These are phyloP conservation scores for Geophilus truncorum DNA, from an alignment of 2,888 invertebrate genomes.

Conservation along the genomic window DNA sequence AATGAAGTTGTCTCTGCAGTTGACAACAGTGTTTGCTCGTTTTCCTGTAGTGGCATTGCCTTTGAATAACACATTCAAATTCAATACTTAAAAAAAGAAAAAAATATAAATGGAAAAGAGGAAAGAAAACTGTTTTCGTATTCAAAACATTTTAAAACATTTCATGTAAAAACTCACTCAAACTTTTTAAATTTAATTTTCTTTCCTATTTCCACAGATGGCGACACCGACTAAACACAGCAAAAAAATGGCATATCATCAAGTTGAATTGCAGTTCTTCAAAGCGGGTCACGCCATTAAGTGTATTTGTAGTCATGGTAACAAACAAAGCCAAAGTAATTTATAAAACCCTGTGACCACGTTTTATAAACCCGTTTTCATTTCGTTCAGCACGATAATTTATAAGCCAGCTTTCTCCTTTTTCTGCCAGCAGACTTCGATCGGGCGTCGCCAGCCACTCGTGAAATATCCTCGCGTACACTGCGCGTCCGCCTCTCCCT, in stretches of 20 bases:
- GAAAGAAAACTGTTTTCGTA: background rate
- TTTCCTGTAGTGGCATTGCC: background rate
- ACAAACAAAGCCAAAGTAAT: constrained; percentile 25
- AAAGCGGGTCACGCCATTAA: constrained; percentile 1
- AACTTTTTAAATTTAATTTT: background rate
- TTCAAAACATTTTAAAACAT: constrained; percentile 18
- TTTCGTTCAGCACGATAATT: constrained; percentile 21
- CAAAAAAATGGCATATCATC: background rate
- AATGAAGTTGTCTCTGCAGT: constrained; percentile 25
- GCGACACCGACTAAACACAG: background rate
- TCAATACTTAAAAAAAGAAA: background rate
- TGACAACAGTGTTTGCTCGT: background rate
- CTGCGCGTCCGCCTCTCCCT: constrained; percentile 22
- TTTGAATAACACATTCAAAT: background rate
- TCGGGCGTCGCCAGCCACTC: constrained; percentile 25
- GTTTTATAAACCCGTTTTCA: constrained; percentile 24
- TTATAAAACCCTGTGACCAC: constrained; percentile 14
- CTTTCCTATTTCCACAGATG: background rate
- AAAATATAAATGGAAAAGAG: background rate
- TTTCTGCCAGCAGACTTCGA: constrained; percentile 24
- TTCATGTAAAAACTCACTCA: background rate
- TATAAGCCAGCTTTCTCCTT: constrained; percentile 13
- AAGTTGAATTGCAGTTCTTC: constrained; percentile 8
- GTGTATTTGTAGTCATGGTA: constrained; percentile 10
- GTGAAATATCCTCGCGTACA: constrained; percentile 25